A percentile compares a stretch with the other conserved stretches of the same genome.
These are phyloP conservation scores for Eidolon dupreanum DNA, from an alignment of 2,797 vertebrate genomes.

Conservation along the genomic window DNA sequence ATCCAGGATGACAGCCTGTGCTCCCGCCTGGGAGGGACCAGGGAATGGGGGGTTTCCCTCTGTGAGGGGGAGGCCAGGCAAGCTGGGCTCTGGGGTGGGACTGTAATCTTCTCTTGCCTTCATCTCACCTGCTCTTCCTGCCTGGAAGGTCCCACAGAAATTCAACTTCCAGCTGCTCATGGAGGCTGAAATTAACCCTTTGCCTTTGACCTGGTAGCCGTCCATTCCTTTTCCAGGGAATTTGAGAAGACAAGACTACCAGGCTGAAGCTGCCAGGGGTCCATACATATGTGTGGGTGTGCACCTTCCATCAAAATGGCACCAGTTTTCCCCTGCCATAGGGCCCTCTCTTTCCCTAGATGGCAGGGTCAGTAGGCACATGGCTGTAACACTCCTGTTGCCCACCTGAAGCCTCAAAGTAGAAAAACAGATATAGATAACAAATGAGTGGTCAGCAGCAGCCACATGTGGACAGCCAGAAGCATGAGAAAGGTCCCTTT, in stretches of 20 bases:
- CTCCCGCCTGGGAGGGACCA: not conserved
- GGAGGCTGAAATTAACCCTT: not conserved
- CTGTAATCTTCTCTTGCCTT: not conserved
- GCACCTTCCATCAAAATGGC: not conserved
- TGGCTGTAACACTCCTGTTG: not conserved
- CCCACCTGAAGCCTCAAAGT: conserved; percentile 42
- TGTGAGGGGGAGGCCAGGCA: not conserved
- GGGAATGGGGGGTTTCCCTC: not conserved
- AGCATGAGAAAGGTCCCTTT: conserved; percentile 67
- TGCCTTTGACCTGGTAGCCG: conserved; percentile 13
- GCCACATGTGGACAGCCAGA: conserved; percentile 55
- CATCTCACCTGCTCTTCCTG: not conserved
- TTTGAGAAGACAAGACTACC: not conserved
- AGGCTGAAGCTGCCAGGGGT: not conserved
- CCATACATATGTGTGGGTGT: not conserved
- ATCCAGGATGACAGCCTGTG: not conserved
- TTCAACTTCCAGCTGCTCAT: not conserved
- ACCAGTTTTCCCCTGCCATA: not conserved
- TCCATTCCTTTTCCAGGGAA: not conserved
- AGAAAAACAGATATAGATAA: conserved; percentile 25
- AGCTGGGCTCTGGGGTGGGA: not conserved
- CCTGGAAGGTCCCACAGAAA: not conserved
- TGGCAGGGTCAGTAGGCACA: not conserved
- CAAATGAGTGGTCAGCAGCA: conserved; percentile 51
- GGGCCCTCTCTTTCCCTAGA: not conserved